These are phyloP conservation scores for Enteromius viviparus DNA, from an alignment of 2,797 vertebrate species.

Conservation along the genomic window DNA sequence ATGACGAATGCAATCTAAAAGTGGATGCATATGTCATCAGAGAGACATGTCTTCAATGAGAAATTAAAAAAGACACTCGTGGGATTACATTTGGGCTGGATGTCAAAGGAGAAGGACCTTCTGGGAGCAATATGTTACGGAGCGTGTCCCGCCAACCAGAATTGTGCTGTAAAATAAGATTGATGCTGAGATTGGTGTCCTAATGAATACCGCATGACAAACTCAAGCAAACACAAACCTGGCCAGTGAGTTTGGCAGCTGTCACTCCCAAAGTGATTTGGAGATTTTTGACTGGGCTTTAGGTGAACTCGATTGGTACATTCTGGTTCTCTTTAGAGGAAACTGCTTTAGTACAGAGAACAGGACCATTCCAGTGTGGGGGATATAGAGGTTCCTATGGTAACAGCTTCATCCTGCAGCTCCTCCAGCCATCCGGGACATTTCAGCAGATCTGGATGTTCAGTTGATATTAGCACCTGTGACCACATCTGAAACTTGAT, in stretches of 20 bases:
- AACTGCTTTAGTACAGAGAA: constrained; percentile 20
- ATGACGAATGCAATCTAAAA: constrained; percentile 64
- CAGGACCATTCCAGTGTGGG: not conserved
- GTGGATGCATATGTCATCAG: constrained; percentile 61
- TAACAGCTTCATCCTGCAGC: not conserved
- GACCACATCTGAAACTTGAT: too few species aligned
- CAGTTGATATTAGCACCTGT: not conserved
- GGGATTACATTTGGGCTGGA: constrained; percentile 50
- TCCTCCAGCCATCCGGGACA: not conserved
- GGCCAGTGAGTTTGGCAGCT: constrained; percentile 26
- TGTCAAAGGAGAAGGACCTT: constrained; percentile 47
- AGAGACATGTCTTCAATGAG: constrained; percentile 47
- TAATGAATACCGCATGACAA: constrained; percentile 51
- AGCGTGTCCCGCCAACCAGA: constrained; percentile 44
- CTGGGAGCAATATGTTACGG: constrained; percentile 39
- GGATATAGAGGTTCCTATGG: not conserved
- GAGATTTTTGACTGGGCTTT: constrained; percentile 20
- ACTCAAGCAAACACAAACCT: constrained; percentile 53
- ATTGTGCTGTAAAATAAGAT: constrained; percentile 51
- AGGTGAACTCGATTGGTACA: not conserved
- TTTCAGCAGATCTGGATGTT: not conserved
- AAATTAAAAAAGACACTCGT: constrained; percentile 63
- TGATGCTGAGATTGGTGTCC: constrained; percentile 50
- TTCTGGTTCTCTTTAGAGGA: constrained; percentile 17
- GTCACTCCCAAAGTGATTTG: not conserved